phyloP scores from a whole-genome alignment of 2,888 invertebrate species.

The Lithosia quadra region DNA sequence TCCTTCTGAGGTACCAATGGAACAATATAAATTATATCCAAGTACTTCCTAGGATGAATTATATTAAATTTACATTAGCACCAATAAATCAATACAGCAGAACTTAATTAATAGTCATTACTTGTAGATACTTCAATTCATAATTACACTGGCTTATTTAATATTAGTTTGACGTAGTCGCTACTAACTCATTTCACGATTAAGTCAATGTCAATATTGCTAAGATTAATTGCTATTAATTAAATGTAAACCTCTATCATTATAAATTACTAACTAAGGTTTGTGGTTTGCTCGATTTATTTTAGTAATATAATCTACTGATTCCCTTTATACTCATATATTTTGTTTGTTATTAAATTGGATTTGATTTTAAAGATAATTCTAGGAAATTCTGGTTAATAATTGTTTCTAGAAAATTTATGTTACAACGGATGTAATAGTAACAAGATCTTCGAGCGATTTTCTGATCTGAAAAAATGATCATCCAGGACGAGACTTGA shows the following conservation, averaged over 20 bases:
- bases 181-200: not conserved
- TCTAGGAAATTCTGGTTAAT: no score
- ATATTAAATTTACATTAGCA: not conserved
- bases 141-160: not conserved
- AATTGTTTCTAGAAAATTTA: no score
- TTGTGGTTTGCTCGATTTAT: not conserved
- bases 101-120: slow-evolving; percentile 4
- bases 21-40: not conserved
- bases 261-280: not conserved
- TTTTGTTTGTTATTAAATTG: not conserved
- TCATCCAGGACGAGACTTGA: no score
- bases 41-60: not conserved
- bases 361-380: not conserved
- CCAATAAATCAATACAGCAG: not conserved
- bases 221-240: slow-evolving; percentile 4
- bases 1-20: not conserved
- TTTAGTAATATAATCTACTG: not conserved
- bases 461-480: no score
- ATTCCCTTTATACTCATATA: not conserved
- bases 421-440: no score
- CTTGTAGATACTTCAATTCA: not conserved
- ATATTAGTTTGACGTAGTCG: not conserved
- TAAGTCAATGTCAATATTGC: not conserved
- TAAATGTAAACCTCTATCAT: not conserved
- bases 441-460: no score